A percentile compares a stretch with the other conserved stretches of the same genome.
phyloP scores from a whole-genome alignment of 2,888 invertebrate species.

The Nomada flava region DNA sequence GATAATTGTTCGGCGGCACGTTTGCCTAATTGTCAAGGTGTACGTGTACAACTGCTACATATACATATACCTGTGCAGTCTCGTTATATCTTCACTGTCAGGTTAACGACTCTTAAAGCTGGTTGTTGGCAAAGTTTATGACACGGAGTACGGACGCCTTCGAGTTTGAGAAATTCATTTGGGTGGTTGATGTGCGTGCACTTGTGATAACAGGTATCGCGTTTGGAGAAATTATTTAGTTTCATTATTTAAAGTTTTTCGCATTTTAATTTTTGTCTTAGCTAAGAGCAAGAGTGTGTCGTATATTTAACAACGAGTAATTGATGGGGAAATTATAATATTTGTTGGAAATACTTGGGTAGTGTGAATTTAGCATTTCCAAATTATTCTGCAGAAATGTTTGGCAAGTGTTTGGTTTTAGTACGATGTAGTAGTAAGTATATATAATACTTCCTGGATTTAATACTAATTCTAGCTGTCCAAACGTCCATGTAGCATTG shows the following conservation, averaged over 20 bases:
- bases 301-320: neutral
- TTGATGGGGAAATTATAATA: neutral
- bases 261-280: neutral
- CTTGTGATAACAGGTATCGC: too few relatives aligned
- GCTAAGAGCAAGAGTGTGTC: neutral
- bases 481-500: neutral
- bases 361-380: too few relatives aligned
- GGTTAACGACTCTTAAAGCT: conserved; percentile 18
- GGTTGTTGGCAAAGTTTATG: conserved; percentile 10
- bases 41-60: neutral
- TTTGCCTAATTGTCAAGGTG: conserved; percentile 6
- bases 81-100: conserved; percentile 6
- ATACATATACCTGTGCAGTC: neutral
- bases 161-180: conserved; percentile 14
- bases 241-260: conserved; percentile 4
- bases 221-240: neutral
- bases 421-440: neutral
- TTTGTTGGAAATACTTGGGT: neutral
- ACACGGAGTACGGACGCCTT: neutral
- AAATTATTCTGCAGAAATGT: too few relatives aligned
- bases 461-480: neutral
- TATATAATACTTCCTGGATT: neutral
- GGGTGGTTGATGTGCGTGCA: neutral
- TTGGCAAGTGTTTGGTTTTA: too few relatives aligned
- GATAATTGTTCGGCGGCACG: neutral